Conservation (phyloP, 2,113 vertebrate species). For the Excalfactoria chinensis region DNA sequence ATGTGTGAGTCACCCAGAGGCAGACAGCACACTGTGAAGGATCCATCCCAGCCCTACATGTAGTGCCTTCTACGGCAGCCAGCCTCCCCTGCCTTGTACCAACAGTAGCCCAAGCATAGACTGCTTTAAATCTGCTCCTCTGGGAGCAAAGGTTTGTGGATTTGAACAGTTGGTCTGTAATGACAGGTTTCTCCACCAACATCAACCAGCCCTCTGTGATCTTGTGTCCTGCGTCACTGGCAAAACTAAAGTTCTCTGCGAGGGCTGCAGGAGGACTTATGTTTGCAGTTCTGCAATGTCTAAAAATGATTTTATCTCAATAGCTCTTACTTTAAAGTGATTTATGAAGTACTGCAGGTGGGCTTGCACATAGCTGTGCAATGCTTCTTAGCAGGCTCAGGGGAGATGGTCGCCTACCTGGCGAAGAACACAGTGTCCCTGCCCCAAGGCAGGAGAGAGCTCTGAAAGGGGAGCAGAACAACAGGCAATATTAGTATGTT, state of each 20-base stretch:
- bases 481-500: neutral
- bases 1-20: neutral
- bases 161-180: neutral
- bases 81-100: neutral
- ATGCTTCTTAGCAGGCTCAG: neutral
- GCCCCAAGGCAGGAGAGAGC: neutral
- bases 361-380: neutral
- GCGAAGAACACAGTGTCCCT: neutral
- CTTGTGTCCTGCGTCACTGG: neutral
- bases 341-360: fast-evolving
- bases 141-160: neutral
- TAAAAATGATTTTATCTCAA: fast-evolving
- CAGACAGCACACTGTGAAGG: fast-evolving
- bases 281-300: neutral
- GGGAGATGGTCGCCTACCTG: neutral
- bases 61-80: neutral
- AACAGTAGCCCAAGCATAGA: neutral
- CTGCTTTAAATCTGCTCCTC: neutral
- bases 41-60: neutral
- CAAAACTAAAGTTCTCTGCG: neutral
- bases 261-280: neutral
- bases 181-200: neutral
- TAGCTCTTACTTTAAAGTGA: neutral
- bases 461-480: neutral
- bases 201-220: neutral